Conservation (phyloP, 2,888 invertebrate species). For the Phalera bucephala region DNA sequence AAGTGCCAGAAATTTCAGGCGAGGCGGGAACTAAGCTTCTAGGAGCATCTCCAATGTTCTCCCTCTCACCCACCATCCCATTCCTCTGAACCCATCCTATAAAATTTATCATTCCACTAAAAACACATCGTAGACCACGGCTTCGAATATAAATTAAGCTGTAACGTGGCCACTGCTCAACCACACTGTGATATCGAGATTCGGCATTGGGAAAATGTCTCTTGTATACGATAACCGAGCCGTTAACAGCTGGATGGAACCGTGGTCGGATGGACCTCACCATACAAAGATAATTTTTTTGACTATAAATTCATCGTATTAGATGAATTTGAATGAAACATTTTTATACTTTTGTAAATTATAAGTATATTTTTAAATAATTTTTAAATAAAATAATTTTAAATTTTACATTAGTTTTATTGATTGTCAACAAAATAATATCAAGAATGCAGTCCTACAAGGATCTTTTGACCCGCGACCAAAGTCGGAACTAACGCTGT, state of each 20-base stretch:
- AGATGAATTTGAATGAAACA: constrained; percentile 48
- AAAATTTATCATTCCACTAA: constrained; percentile 14
- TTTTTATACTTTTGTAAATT: constrained; percentile 73
- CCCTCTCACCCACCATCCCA: constrained; percentile 20
- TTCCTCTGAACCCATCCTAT: constrained; percentile 12
- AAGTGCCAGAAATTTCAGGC: constrained; percentile 53
- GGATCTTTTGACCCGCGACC: too few relatives aligned
- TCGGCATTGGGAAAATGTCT: constrained; percentile 9
- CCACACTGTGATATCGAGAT: constrained; percentile 22
- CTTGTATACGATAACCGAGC: not conserved
- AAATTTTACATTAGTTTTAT: constrained; percentile 25
- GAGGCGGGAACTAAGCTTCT: constrained; percentile 54
- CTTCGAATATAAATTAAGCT: constrained; percentile 9
- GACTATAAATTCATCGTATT: constrained; percentile 35
- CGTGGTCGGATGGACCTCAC: constrained; percentile 4
- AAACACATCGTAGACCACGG: constrained; percentile 4
- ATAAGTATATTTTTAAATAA: constrained; percentile 65
- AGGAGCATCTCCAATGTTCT: constrained; percentile 2
- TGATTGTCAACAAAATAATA: too few relatives aligned
- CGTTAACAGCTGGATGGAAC: constrained; percentile 3
- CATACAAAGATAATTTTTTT: constrained; percentile 13
- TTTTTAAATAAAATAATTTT: constrained; percentile 70
- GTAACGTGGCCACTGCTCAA: constrained; percentile 6
- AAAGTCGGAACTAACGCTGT: too few relatives aligned
- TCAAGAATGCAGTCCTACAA: too few relatives aligned